These are phyloP conservation scores for Saguinus midas DNA, from an alignment of 2,113 vertebrate genomes.

Conservation along the genomic window DNA sequence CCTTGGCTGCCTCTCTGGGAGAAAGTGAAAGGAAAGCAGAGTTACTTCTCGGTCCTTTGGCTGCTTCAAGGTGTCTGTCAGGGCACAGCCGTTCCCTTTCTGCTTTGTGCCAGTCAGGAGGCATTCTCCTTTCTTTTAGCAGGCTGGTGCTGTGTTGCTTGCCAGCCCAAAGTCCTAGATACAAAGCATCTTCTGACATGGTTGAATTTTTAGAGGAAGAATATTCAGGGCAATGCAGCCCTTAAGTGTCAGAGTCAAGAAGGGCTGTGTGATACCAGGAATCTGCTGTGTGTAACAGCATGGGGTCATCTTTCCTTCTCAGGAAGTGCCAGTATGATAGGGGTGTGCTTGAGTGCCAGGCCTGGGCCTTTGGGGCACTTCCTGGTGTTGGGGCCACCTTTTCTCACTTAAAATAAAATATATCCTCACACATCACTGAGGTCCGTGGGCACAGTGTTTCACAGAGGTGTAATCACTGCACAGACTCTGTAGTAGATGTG, in stretches of 20 bases:
- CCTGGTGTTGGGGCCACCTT: neutral
- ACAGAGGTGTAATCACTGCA: accelerated
- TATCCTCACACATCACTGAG: neutral
- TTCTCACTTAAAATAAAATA: neutral
- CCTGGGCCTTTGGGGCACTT: accelerated
- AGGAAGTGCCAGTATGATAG: neutral
- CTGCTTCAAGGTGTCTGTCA: accelerated
- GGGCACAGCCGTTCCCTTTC: neutral
- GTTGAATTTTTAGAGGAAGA: neutral
- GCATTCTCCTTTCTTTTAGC: neutral
- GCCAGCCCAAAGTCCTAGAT: neutral
- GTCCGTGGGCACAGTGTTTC: accelerated
- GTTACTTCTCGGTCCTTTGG: accelerated
- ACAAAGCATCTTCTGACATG: neutral
- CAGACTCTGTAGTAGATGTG: accelerated
- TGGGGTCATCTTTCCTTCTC: neutral
- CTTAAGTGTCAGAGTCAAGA: neutral
- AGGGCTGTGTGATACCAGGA: neutral
- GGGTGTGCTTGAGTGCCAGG: accelerated
- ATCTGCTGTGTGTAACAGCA: accelerated
- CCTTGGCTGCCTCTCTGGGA: neutral
- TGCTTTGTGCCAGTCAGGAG: neutral
- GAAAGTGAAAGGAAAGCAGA: neutral
- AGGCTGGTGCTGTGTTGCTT: neutral
- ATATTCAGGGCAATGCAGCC: neutral